Evolutionary conservation across 2,113 vertebrate species (phyloP).

Genomic region (Eulemur rufifrons): DNA sequence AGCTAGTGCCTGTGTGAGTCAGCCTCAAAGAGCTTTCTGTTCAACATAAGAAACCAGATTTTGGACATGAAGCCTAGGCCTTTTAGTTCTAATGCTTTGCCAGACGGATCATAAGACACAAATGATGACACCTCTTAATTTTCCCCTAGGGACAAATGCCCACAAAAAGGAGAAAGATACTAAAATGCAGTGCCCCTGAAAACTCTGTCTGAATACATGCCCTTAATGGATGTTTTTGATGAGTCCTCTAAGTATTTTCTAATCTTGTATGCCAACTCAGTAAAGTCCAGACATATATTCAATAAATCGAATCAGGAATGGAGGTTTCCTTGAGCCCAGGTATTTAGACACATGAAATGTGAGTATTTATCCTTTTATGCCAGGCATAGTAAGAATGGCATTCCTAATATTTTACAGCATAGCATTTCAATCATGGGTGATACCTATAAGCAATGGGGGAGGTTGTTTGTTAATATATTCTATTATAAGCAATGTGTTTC

Average conservation of each 20-base stretch:
- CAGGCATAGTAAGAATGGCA: neutral
- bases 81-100: neutral
- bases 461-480: neutral
- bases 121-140: neutral
- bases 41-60: neutral
- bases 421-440: neutral
- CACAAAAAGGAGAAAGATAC: neutral
- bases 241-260: neutral
- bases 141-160: neutral
- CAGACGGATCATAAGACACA: neutral
- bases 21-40: no score
- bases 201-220: neutral
- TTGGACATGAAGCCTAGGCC: neutral
- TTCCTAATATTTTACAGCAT: neutral
- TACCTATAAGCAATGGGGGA: neutral
- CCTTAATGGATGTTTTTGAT: neutral
- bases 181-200: neutral
- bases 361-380: neutral
- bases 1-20: no score
- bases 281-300: neutral
- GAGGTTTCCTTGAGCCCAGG: neutral
- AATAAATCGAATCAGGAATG: neutral
- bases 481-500: neutral
- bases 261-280: neutral
- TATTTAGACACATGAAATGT: neutral